Evolutionary conservation across 2,113 vertebrate species (phyloP).

Genomic region (Bubo bubo): DNA sequence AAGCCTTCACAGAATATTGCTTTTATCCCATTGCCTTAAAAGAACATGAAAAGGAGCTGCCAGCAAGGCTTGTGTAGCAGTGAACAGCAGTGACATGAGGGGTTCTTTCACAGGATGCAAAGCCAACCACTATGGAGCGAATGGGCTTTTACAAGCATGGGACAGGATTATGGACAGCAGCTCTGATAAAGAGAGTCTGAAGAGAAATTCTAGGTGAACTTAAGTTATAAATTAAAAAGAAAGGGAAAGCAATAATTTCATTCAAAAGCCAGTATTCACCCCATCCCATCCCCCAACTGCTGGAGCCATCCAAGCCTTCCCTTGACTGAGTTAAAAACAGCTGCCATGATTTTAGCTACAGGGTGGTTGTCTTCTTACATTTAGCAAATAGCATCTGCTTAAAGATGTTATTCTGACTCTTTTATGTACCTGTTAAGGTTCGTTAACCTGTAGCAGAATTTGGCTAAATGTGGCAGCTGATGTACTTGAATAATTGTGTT

Average conservation of each 20-base stretch:
- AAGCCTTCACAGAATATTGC: fast-evolving
- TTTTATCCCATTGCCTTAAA: background rate
- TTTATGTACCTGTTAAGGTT: background rate
- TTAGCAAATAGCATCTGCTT: background rate
- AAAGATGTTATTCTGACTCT: background rate
- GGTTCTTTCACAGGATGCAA: background rate
- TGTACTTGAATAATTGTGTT: background rate
- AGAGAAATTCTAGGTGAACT: background rate
- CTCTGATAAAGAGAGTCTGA: background rate
- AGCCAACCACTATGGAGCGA: fast-evolving
- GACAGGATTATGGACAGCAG: background rate
- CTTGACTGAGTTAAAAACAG: background rate
- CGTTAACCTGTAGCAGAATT: background rate
- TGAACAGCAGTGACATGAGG: background rate
- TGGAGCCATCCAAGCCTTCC: background rate
- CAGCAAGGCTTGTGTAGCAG: background rate
- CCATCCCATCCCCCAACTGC: background rate
- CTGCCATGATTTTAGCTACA: background rate
- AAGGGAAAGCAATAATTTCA: background rate
- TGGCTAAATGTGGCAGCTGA: background rate
- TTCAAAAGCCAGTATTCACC: background rate
- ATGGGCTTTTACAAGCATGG: background rate
- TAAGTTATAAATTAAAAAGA: background rate
- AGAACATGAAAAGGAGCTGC: background rate
- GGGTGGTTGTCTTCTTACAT: background rate